Conservation (phyloP, 2,888 invertebrate species). For the Matsumyia berberina region DNA sequence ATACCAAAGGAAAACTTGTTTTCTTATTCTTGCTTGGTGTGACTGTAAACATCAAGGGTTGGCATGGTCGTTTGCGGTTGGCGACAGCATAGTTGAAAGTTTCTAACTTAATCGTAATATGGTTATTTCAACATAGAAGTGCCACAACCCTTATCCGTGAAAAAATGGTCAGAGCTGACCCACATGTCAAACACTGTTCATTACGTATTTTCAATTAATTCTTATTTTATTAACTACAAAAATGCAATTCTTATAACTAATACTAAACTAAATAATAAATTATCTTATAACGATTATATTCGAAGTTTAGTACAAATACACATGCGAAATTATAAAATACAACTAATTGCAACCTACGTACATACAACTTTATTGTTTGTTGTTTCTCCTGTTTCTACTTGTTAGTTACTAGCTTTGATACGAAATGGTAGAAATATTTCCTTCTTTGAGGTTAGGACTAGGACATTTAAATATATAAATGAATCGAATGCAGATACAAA, state of each 20-base stretch:
- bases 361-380: not conserved
- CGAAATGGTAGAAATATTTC: conserved; percentile 50
- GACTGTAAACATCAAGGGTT: too few relatives aligned
- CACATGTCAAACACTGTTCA: too few relatives aligned
- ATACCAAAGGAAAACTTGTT: too few relatives aligned
- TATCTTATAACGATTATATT: conserved; percentile 38
- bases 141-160: too few relatives aligned
- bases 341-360: conserved; percentile 11
- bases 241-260: conserved; percentile 22
- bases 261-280: conserved; percentile 35
- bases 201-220: conserved; percentile 7
- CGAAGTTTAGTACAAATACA: conserved; percentile 41
- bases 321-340: conserved; percentile 30
- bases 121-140: too few relatives aligned
- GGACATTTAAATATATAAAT: not conserved
- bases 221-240: conserved; percentile 51
- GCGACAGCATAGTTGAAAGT: too few relatives aligned
- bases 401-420: conserved; percentile 17
- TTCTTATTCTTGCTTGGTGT: too few relatives aligned
- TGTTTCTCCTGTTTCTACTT: not conserved
- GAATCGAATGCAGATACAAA: conserved; percentile 28
- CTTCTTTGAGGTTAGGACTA: conserved; percentile 9
- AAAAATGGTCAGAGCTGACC: too few relatives aligned
- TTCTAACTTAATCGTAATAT: too few relatives aligned
- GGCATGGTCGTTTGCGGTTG: too few relatives aligned